Base-by-base conservation (phyloP, 2,888 invertebrate genomes). In the Rotaria magnacalcarata region DNA sequence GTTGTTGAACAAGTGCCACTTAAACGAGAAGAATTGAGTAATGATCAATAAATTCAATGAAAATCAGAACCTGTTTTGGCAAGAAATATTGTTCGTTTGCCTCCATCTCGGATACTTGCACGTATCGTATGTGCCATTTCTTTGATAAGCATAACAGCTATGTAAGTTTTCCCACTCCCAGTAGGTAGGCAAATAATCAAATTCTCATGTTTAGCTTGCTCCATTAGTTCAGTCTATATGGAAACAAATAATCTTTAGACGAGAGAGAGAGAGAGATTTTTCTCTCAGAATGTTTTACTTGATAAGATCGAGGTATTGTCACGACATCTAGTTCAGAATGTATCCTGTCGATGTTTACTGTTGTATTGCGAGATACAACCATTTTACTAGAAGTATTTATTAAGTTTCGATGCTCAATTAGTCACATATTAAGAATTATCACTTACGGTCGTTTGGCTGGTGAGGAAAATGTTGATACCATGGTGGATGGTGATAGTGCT, bases 101-200 rank as follows among this genome's bases (percentile, higher is more conserved):
- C 87, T n/a, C 87, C 87, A 85, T 87, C 47, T 11, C 24, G 2
- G 14, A 80, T 80, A 47, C 47, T 80, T 14, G 5, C 10, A 47
- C 47, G 43, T 14, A 19, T 47, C 4, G 8, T 8, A 47, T 43
- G 21, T n/a, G 43, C 21, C 47, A 80, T 50, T n/a, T 84, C 41
- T 90, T 96, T 95, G 84, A 97, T 93, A 60, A 97, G 92, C 91
- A 96, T 94, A 2, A 95, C 93, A 0, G 96, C 95, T 88, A 98
- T 95, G 89, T 94, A 96, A 0, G 97, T 97, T 92, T 98, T 97
- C 0, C 97, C 97, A 0, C 95, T 93, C 0, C 96, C 96, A 80
- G 97, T 97, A 0, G 96, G 96, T 86, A 99, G 92, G 91, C 95
- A 96, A 52, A 97, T 93, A n/a, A 99, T 96, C 0, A 94, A 94